Evolutionary conservation across 1,140 invertebrate species (phyloP), one percentile per base, ranked within the genome.

Genomic region (Diprion similis): DNA sequence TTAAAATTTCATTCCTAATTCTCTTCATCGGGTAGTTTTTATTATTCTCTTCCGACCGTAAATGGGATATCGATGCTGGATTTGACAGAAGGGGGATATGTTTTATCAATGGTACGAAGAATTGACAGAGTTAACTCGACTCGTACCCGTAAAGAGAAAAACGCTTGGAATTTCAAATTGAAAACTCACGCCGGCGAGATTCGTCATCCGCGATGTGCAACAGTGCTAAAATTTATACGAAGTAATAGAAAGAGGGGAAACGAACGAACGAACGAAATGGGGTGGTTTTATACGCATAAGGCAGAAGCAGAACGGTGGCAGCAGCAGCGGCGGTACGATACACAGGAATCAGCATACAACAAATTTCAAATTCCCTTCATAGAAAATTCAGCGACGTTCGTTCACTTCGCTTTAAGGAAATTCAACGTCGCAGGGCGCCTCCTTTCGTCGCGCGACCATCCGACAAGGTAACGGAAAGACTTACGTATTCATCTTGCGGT

Each of bases 291-390:
- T 59, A 59, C 51, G n/a, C 9, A 59, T 17, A 59, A 15, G n/a
- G 51, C n/a, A 13, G 51, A 17, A 59, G 51, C 11, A 17, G 24
- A 17, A 17, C 11, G n/a, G 51, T 59, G 51, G 24, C 24, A 37
- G 24, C 24, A 37, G 24, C 24, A 37, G 24, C 24, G 37, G 37
- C 11, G 17, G 66, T 68, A 19, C 66, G 66, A 45, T 68, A 68
- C 37, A 68, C 66, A 13, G 11, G 66, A 68, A 68, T 68, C 15
- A 68, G 66, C 66, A 68, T 68, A 68, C 17, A 68, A 19, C 66
- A 68, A 68, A 68, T 68, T 68, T 68, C 66, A 18, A 68, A 68
- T 68, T 68, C 66, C 15, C 66, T 68, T 18, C 18, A 45, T 18
- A 45, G 11, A 68, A 68, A 45, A 59, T 59, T 59, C 51, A 59